Percentiles rank a stretch among this genome's conserved stretches.
Conservation (phyloP, 2,113 vertebrate genomes). For the Colistium nudipinnis region DNA sequence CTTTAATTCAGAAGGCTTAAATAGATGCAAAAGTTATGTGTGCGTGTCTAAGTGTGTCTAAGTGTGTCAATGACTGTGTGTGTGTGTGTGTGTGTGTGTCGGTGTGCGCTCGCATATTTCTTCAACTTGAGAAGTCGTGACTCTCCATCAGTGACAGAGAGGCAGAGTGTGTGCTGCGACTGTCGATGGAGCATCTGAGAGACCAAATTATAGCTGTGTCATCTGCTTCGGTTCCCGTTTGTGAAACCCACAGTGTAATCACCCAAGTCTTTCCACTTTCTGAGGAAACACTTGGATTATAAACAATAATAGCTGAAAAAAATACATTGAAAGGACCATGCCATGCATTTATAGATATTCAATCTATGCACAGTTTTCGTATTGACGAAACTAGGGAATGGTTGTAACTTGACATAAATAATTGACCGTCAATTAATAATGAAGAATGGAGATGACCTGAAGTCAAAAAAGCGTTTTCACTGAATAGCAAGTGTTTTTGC, state of each 20-base stretch:
- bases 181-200: slow-evolving; percentile 76
- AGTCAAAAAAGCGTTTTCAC: no score
- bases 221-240: slow-evolving; percentile 74
- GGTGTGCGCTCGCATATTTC: slow-evolving; percentile 64
- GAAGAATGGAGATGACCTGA: no score
- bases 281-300: slow-evolving; percentile 59
- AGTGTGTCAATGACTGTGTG: slow-evolving; percentile 23
- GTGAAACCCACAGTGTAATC: slow-evolving; percentile 69
- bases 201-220: slow-evolving; percentile 79
- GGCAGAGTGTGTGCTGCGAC: slow-evolving; percentile 73
- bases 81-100: slow-evolving; percentile 13
- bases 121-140: slow-evolving; percentile 75
- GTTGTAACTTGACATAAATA: no score
- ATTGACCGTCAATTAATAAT: no score
- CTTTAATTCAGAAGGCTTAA: slow-evolving; percentile 69
- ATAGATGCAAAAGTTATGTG: slow-evolving; percentile 53
- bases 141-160: slow-evolving; percentile 74
- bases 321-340: background rate
- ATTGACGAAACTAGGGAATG: no score
- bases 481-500: no score
- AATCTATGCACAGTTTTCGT: no score
- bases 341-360: no score
- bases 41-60: slow-evolving; percentile 29
- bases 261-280: slow-evolving; percentile 56
- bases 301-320: slow-evolving; percentile 38